Evolutionary conservation across 1,140 invertebrate species (phyloP).

Genomic region (Dendrolimus kikuchii): DNA sequence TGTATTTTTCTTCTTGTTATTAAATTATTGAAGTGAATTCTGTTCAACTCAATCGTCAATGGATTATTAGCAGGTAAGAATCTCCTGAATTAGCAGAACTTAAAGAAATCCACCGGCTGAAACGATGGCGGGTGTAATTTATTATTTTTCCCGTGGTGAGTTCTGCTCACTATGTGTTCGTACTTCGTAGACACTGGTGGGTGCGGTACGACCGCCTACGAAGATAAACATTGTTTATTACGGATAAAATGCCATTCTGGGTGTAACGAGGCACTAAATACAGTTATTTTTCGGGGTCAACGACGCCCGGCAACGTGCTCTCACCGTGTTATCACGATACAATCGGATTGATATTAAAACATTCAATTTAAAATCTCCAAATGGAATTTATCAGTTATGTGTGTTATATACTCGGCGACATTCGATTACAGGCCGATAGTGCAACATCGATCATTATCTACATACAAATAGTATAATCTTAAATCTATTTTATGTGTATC

Average conservation of each 20-base stretch:
- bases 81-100: constrained; percentile 18
- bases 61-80: constrained; percentile 46
- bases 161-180: background rate
- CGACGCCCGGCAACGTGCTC: constrained; percentile 14
- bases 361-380: constrained; percentile 3
- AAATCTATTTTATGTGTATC: too few species aligned
- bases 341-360: constrained; percentile 1
- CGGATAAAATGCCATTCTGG: background rate
- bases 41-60: constrained; percentile 14
- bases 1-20: too few species aligned
- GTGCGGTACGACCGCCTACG: background rate
- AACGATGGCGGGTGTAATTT: constrained; percentile 14
- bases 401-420: too few species aligned
- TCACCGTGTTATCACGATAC: constrained; percentile 1
- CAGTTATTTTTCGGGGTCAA: constrained; percentile 36
- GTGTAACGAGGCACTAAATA: constrained; percentile 18
- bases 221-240: constrained; percentile 1
- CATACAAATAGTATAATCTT: too few species aligned
- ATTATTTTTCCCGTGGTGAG: constrained; percentile 8
- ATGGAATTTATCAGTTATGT: background rate
- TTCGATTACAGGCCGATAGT: too few species aligned
- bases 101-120: constrained; percentile 27
- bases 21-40: too few species aligned
- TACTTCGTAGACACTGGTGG: background rate
- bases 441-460: too few species aligned